Evolutionary conservation across 64 coral and sea anemone genomes (phyloP), one percentile per base, ranked within the genome.

Genomic region (Anthopleura sola): DNA sequence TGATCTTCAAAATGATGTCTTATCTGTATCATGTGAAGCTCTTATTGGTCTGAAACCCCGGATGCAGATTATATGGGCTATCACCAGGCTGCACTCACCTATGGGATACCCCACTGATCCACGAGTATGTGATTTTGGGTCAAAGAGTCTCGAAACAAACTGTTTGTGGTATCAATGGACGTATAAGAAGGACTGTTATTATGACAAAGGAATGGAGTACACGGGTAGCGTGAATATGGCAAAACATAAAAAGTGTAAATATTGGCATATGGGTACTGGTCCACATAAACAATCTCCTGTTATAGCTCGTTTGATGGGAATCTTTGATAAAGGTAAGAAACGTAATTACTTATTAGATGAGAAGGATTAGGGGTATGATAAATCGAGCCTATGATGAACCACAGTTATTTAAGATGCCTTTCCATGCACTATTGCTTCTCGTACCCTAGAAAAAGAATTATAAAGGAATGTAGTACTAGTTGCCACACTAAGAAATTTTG

Each of bases 61-160:
- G 49, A 80, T 97, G 24, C 90, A 89, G 44, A 77, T 97, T 37
- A 90, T 97, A 66, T 97, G 94, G 94, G 94, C 88, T 2, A 56
- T 97, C 10, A 97, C 94, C 16, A 86, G 91, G 79, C 60, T 97
- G 8, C 94, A 97, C 28, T 97, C 94, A 1, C 94, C 94, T 0
- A 39, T 97, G 68, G 94, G 94, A 4, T 97, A 97, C 38, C 94
- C 94, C 4, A 97, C 94, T 3, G 94, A 97, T 84, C 94, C 94
- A 34, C 71, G 76, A 8, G 23, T 92, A 20, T 97, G 94, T n/a
- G 74, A 48, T 16, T 97, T 84, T 74, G 87, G 91, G 3, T 36
- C 64, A 2, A 90, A 14, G 16, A 55, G 54, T 21, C 24, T n/a
- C 0, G 34, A 66, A 4, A 60, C 14, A 11, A 86, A 77, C 24